A percentile compares a stretch with the other conserved stretches of the same genome.
These are phyloP conservation scores for Apolygus lucorum DNA, from an alignment of 1,140 invertebrate species.

Conservation along the genomic window DNA sequence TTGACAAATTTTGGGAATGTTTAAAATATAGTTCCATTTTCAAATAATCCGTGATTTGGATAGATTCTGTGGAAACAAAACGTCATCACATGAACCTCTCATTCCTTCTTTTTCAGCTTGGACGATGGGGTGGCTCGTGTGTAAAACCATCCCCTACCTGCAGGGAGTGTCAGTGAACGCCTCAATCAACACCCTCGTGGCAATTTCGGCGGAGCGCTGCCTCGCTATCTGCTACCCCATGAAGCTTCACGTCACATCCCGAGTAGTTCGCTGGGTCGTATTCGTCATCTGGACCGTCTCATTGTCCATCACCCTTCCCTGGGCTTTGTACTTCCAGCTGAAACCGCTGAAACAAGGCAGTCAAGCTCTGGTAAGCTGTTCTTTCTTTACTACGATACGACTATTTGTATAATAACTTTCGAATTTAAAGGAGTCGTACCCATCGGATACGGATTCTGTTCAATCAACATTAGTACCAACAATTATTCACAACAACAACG, in stretches of 20 bases:
- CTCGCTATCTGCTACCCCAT: conserved; percentile 51
- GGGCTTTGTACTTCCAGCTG: conserved; percentile 48
- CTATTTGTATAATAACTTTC: too few relatives aligned
- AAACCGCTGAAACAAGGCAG: conserved; percentile 36
- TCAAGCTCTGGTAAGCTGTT: conserved; percentile 34
- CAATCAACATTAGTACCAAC: too few relatives aligned
- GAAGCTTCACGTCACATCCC: conserved; percentile 45
- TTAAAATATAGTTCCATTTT: too few relatives aligned
- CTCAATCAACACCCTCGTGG: conserved; percentile 53
- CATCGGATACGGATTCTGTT: too few relatives aligned
- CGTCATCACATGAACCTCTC: too few relatives aligned
- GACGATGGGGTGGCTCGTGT: conserved; percentile 50
- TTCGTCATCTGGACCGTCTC: conserved; percentile 48
- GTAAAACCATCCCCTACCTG: conserved; percentile 52
- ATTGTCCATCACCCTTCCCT: conserved; percentile 47
- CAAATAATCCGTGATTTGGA: too few relatives aligned
- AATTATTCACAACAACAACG: too few relatives aligned
- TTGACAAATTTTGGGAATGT: too few relatives aligned
- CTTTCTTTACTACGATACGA: neutral
- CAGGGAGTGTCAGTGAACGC: conserved; percentile 56
- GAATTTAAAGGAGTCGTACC: too few relatives aligned
- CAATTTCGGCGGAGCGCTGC: conserved; percentile 52
- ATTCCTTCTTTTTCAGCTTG: conserved; percentile 45
- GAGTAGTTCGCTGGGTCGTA: conserved; percentile 42
- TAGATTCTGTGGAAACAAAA: too few relatives aligned